These are phyloP conservation scores for Xanthia togata DNA, from an alignment of 2,888 invertebrate genomes.

Conservation along the genomic window DNA sequence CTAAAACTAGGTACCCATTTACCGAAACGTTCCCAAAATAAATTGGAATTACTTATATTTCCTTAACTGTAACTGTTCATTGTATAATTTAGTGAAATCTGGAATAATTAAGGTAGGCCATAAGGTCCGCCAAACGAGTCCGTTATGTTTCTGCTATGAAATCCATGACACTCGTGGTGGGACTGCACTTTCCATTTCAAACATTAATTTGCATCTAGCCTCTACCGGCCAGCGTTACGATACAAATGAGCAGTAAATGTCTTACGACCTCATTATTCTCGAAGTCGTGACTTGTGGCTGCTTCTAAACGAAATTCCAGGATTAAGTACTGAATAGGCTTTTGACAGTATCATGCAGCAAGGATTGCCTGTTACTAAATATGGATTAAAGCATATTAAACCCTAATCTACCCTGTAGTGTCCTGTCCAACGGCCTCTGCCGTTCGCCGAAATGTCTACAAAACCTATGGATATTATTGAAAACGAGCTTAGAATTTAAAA, in stretches of 20 bases:
- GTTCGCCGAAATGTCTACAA: too few relatives aligned
- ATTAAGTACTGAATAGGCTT: slow-evolving; percentile 20
- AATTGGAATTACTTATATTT: slow-evolving; percentile 14
- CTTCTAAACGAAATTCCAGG: slow-evolving; percentile 29
- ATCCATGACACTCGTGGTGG: background rate
- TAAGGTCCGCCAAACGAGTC: background rate
- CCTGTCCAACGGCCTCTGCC: background rate
- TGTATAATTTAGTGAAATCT: background rate
- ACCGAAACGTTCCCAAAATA: background rate
- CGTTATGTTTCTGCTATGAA: background rate
- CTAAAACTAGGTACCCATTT: slow-evolving; percentile 3
- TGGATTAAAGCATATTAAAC: background rate
- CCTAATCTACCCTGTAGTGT: background rate
- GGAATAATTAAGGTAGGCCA: background rate
- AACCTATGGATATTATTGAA: slow-evolving; percentile 2
- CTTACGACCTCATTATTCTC: slow-evolving; percentile 34
- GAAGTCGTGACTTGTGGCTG: slow-evolving; percentile 25
- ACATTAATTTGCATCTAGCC: slow-evolving; percentile 1
- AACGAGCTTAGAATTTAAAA: background rate
- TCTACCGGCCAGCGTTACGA: slow-evolving; percentile 7
- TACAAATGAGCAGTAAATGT: slow-evolving; percentile 35
- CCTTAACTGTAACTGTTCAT: background rate
- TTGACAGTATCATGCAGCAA: background rate
- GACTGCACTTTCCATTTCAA: slow-evolving; percentile 3
- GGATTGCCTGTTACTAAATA: background rate